Evolutionary conservation across 1,140 invertebrate genomes (phyloP).

Genomic region (Sarcophaga peregrina): DNA sequence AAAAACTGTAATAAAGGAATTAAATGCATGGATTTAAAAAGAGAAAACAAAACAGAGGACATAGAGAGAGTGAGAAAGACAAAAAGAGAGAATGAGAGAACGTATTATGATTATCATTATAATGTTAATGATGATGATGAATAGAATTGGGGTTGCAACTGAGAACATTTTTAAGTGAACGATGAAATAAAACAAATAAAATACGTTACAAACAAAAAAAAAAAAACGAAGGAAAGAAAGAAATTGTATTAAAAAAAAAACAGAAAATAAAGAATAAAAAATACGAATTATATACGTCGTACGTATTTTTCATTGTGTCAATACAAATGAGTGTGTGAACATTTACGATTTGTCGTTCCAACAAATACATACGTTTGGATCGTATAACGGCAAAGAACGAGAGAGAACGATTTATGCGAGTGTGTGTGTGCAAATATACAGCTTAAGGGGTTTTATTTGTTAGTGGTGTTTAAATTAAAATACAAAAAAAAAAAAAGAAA

Average conservation of each 20-base stretch:
- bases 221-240: too few relatives aligned
- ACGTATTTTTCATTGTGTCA: not conserved
- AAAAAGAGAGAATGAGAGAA: not conserved
- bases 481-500: too few relatives aligned
- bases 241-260: too few relatives aligned
- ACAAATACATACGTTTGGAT: too few relatives aligned
- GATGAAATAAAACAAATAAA: not conserved
- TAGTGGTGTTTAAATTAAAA: not conserved
- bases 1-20: too few relatives aligned
- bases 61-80: not conserved
- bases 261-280: too few relatives aligned
- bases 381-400: not conserved
- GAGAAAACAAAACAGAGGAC: not conserved
- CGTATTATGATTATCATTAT: not conserved
- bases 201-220: too few relatives aligned
- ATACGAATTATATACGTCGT: too few relatives aligned
- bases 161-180: not conserved
- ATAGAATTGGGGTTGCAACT: not conserved
- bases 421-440: not conserved
- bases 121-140: slow-evolving; percentile 6
- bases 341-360: slow-evolving; percentile 3
- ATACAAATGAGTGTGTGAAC: not conserved
- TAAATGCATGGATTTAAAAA: not conserved
- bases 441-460: slow-evolving; percentile 24
- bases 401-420: not conserved